Evolutionary conservation across 1,140 invertebrate genomes (phyloP).

Genomic region (Caenorhabditis latens): DNA sequence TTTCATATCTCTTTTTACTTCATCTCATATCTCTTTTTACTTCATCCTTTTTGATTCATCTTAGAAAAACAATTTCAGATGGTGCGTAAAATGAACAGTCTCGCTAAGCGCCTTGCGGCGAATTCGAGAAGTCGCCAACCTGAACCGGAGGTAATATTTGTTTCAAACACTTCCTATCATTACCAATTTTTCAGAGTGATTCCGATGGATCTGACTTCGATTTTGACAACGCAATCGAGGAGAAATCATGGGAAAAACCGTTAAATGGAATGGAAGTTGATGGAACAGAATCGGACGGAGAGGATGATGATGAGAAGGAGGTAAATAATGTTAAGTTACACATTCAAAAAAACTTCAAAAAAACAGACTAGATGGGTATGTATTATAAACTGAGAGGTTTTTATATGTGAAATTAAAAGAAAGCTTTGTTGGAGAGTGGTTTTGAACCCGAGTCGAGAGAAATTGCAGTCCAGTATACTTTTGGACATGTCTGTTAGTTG

Average conservation of each 20-base stretch:
- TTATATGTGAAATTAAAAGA: too few relatives aligned
- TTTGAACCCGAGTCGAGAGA: too few relatives aligned
- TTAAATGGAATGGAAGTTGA: not conserved
- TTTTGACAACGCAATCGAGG: conserved; percentile 52
- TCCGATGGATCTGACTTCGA: conserved; percentile 50
- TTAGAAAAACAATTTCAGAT: not conserved
- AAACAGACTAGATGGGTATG: too few relatives aligned
- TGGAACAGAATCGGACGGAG: conserved; percentile 36
- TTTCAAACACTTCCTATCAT: not conserved
- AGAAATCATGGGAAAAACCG: conserved; percentile 43
- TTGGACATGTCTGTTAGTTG: too few relatives aligned
- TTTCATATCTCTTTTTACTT: too few relatives aligned
- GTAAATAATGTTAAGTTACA: not conserved
- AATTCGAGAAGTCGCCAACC: conserved; percentile 30
- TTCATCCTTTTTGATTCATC: too few relatives aligned
- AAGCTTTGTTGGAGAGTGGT: too few relatives aligned
- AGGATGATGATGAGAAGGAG: conserved; percentile 63
- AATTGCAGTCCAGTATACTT: too few relatives aligned
- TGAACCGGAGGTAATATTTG: not conserved
- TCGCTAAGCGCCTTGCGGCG: conserved; percentile 2
- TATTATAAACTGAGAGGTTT: too few relatives aligned
- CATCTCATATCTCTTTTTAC: too few relatives aligned
- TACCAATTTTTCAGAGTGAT: conserved; percentile 19
- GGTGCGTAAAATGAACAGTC: conserved; percentile 50
- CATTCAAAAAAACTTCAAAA: too few relatives aligned